Evolutionary conservation across 2,888 invertebrate species (phyloP).

Genomic region (Lydus trimaculatus): DNA sequence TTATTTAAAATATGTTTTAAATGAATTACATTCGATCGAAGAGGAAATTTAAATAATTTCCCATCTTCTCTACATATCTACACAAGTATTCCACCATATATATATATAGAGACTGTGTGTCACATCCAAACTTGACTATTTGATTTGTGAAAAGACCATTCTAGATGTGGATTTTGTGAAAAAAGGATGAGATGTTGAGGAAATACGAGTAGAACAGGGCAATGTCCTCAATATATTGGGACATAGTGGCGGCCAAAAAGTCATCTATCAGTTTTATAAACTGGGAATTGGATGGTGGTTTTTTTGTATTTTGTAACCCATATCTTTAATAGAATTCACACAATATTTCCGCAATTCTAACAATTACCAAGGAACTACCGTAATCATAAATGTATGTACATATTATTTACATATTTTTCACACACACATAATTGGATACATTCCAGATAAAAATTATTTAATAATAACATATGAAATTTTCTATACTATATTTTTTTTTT

Average conservation of each 20-base stretch:
- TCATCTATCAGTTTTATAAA: not conserved
- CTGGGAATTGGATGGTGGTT: too few relatives aligned
- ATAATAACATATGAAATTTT: not conserved
- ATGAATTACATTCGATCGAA: not conserved
- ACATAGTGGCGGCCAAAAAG: conserved; percentile 3
- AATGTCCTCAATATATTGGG: conserved; percentile 1
- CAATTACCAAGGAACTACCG: not conserved
- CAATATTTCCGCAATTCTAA: too few relatives aligned
- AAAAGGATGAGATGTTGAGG: not conserved
- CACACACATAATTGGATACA: not conserved
- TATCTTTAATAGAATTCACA: too few relatives aligned
- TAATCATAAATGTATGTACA: not conserved
- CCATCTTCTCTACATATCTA: not conserved
- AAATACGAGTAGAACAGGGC: not conserved
- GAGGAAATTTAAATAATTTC: not conserved
- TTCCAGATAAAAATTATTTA: conserved; percentile 4
- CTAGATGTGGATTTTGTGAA: not conserved
- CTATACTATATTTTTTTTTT: not conserved
- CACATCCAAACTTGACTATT: not conserved
- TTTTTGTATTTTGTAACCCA: too few relatives aligned
- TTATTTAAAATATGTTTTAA: too few relatives aligned
- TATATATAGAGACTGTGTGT: too few relatives aligned
- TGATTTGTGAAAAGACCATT: not conserved
- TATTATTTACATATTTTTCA: not conserved
- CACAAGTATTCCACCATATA: not conserved